Evolutionary conservation across 2,113 vertebrate species (phyloP), one percentile per base, ranked within the genome.

Genomic region (Brachionichthys hirsutus): DNA sequence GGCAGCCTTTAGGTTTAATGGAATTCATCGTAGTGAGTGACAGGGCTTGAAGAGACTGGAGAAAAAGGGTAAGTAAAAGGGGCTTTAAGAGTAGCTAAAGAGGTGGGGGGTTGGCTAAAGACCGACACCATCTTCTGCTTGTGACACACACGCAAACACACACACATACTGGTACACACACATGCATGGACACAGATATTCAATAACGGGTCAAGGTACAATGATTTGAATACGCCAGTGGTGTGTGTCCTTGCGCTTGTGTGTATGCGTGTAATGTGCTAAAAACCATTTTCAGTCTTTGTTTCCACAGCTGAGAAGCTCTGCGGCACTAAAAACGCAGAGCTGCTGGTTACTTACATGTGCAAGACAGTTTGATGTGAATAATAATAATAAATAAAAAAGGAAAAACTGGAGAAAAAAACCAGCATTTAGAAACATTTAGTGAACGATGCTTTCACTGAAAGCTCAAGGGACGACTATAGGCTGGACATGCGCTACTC

Each of bases 401-500:
- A 22, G 3, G 9, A 54, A 9, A 53, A 40, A 35, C 2, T 12
- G 3, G 16, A 13, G 34, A 43, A 57, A 30, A 18, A 17, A n/a
- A n/a, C n/a, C n/a, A n/a, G 6, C 9, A 34, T 24, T 51, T 40
- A 46, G 46, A 30, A 49, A 19, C n/a, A n/a, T n/a, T n/a, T n/a
- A 38, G 12, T 38, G 36, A 38, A 12, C 12, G 3, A 38, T 38
- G 36, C 36, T 10, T 12, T 38, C 10, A 38, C 93, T 92, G 92
- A 90, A 94, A 91, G 85, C 89, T 89, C 91, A 89, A 84, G 87
- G 89, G 92, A 92, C 92, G 92, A 81, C 53, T 67, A 59, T n/a
- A n/a, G n/a, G n/a, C n/a, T n/a, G n/a, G n/a, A 92, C 94, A 94
- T 92, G 92, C 92, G 90, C 90, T 92, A 86, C 91, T 90, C 89